A percentile compares a stretch with the other conserved stretches of the same genome.
Conservation (phyloP, 2,113 vertebrate genomes). For the Mobula birostris region DNA sequence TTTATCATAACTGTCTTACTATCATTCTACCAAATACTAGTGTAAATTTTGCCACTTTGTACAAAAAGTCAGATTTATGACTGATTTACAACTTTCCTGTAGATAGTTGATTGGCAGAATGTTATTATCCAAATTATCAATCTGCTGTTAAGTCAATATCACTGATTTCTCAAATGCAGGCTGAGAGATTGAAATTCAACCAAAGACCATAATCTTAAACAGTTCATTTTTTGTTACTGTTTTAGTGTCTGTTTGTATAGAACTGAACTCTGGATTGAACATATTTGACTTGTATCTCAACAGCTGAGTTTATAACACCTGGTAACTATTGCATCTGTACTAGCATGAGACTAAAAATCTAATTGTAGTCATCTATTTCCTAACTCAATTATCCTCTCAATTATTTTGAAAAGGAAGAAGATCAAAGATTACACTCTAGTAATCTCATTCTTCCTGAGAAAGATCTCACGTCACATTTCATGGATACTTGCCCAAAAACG, state of each 20-base stretch:
- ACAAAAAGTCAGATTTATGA: slow-evolving; percentile 23
- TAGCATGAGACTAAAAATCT: not conserved
- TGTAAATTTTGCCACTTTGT: slow-evolving; percentile 11
- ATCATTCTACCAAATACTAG: slow-evolving; percentile 14
- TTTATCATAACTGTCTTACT: not conserved
- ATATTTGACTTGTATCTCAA: slow-evolving; percentile 11
- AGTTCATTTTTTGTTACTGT: not conserved
- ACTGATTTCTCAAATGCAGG: slow-evolving; percentile 1
- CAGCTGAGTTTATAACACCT: not conserved
- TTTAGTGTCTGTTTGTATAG: slow-evolving; percentile 34
- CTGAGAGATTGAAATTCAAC: not conserved
- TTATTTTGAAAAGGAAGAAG: not conserved
- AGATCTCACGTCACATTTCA: not conserved
- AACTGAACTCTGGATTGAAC: not conserved
- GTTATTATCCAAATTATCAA: not conserved
- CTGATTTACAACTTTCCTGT: not conserved
- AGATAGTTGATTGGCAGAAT: not conserved
- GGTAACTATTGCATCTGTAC: slow-evolving; percentile 29
- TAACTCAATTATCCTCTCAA: slow-evolving; percentile 1
- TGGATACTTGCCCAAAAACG: not conserved
- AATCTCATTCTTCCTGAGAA: slow-evolving; percentile 3
- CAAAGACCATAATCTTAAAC: not conserved
- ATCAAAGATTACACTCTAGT: not conserved
- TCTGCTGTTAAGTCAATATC: slow-evolving; percentile 1
- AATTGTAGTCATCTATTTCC: not conserved